Percentiles rank a stretch among this genome's conserved stretches.
phyloP scores from a whole-genome alignment of 2,113 vertebrate genomes.

The Petromus typicus region DNA sequence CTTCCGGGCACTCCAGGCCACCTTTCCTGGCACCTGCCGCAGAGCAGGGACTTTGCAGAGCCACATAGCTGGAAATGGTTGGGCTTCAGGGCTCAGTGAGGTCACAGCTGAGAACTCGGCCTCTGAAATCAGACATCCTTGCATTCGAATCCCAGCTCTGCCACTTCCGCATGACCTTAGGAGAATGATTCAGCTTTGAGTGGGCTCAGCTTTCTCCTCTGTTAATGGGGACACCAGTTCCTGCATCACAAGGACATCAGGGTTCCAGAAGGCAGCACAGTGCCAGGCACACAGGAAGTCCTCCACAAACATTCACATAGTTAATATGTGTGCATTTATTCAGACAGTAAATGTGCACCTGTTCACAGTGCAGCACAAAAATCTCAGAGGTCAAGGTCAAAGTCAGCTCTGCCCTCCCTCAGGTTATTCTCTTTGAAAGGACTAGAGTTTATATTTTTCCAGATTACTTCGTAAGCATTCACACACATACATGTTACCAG shows the following conservation, averaged over 20 bases:
- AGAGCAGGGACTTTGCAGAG: background rate
- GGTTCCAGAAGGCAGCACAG: background rate
- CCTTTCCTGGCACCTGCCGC: background rate
- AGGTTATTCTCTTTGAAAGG: background rate
- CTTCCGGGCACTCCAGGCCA: accelerated
- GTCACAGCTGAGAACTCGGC: background rate
- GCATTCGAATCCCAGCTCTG: background rate
- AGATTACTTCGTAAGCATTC: background rate
- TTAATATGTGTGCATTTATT: accelerated
- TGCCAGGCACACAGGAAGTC: accelerated
- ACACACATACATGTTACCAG: background rate
- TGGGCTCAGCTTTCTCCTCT: background rate
- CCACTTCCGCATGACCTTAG: background rate
- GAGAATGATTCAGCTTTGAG: background rate
- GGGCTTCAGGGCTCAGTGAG: background rate
- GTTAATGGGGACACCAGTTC: background rate
- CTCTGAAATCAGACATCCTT: background rate
- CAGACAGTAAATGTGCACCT: background rate
- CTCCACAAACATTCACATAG: background rate
- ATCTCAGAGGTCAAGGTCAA: background rate
- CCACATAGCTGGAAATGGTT: background rate
- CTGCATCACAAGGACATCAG: background rate
- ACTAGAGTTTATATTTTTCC: background rate
- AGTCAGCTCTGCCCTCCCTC: background rate
- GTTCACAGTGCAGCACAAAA: too few species aligned